Percentiles rank a stretch among this genome's conserved stretches.
These are phyloP conservation scores for Diglossa brunneiventris DNA, from an alignment of 2,113 vertebrate genomes.

Conservation along the genomic window DNA sequence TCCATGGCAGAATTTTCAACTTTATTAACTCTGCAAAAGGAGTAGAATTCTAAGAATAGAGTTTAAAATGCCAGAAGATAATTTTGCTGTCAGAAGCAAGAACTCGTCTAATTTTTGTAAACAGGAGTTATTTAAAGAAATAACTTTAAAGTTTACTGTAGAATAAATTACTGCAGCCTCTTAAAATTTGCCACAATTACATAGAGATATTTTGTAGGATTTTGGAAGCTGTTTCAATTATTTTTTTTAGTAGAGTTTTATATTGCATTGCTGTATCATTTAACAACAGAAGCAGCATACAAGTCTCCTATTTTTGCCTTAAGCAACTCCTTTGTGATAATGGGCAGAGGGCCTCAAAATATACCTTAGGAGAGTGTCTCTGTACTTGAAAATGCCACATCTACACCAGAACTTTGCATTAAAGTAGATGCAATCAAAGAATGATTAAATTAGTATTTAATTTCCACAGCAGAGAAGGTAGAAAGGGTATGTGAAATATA, in stretches of 20 bases:
- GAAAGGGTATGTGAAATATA: conserved; percentile 55
- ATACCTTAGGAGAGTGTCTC: conserved; percentile 60
- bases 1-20: background rate
- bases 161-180: background rate
- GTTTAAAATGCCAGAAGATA: background rate
- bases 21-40: background rate
- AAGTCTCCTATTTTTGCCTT: conserved; percentile 70
- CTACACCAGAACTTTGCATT: conserved; percentile 73
- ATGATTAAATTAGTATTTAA: conserved; percentile 65
- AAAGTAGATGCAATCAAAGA: conserved; percentile 80
- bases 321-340: conserved; percentile 68
- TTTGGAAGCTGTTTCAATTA: background rate
- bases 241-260: background rate
- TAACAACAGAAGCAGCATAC: conserved; percentile 72
- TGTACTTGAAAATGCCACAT: conserved; percentile 72
- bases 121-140: background rate
- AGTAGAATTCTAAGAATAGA: background rate
- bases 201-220: background rate
- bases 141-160: background rate
- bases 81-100: background rate
- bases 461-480: conserved; percentile 69
- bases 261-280: conserved; percentile 39
- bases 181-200: background rate
- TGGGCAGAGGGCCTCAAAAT: conserved; percentile 73
- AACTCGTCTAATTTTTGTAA: background rate